A percentile compares a stretch with the other conserved stretches of the same genome.
Evolutionary conservation across 2,888 invertebrate species (phyloP).

Genomic region (Coleophora flavipennella): DNA sequence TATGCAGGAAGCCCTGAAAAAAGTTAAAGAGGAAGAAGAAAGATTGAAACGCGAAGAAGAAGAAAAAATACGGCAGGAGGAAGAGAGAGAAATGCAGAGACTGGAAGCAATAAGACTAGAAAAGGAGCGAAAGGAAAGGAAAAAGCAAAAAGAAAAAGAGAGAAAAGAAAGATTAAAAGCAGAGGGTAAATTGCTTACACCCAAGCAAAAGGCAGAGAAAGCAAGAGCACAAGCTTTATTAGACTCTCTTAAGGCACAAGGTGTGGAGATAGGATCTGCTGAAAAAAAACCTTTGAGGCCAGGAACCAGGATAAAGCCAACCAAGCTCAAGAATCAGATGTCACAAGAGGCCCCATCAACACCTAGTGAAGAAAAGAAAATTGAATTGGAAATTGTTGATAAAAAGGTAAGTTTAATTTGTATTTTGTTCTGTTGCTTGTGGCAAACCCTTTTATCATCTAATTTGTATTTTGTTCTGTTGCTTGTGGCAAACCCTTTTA

Average conservation of each 20-base stretch:
- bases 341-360: constrained; percentile 70
- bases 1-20: constrained; percentile 93
- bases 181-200: constrained; percentile 95
- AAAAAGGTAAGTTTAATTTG: constrained; percentile 41
- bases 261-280: constrained; percentile 84
- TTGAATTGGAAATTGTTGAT: constrained; percentile 67
- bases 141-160: constrained; percentile 94
- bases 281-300: constrained; percentile 75
- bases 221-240: constrained; percentile 91
- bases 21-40: constrained; percentile 92
- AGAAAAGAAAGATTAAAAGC: constrained; percentile 93
- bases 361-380: constrained; percentile 58
- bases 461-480: not conserved
- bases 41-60: constrained; percentile 81
- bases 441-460: too few relatives aligned
- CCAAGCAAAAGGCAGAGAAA: constrained; percentile 93
- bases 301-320: constrained; percentile 83
- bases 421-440: not conserved
- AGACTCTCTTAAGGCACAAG: constrained; percentile 91
- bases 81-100: constrained; percentile 81
- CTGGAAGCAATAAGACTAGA: constrained; percentile 84
- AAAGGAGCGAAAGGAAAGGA: constrained; percentile 89
- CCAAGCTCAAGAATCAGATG: constrained; percentile 77
- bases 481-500: too few relatives aligned
- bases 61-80: constrained; percentile 81